Base-by-base conservation (phyloP, 35 echinoderm and acorn worm genomes). In the Ptychodera flava region DNA sequence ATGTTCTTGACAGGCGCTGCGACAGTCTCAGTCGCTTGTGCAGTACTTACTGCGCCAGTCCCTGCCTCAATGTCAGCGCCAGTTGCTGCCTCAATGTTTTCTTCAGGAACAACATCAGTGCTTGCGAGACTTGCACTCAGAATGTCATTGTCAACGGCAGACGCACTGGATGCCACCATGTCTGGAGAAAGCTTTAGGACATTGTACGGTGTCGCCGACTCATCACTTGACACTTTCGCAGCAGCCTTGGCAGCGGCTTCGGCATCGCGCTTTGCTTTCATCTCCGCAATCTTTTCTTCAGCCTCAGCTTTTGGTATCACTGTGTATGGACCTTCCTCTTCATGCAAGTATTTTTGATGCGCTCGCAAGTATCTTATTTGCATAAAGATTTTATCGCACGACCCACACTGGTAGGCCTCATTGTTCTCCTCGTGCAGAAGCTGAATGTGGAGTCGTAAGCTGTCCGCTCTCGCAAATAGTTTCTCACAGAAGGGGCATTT, bases 401-500 rank as follows among this genome's bases (percentile, higher is more conserved):
- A 12, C 6, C 22, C 45, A 64, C 45, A 64, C 22, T 64, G 45
- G 45, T 12, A 64, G 22, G 45, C 45, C 22, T 64, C 45, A 64
- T 64, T 64, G 45, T 64, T 64, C 22, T 64, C 45, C 22, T 6
- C 45, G 22, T 64, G 45, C 6, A 64, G 45, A 6, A 64, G 45
- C 45, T 64, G 45, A 12, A 64, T 64, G 45, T 64, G 45, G 6
- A 64, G 22, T 22, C 45, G 45, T 64, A 64, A 64, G 45, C 45
- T 64, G 22, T 64, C 45, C 6, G 45, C 45, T 64, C 45, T 64
- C 6, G 45, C 45, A 64, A 64, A 64, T 22, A 64, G 22, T 64
- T 64, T 64, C 22, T 64, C 90, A 83, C 95, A 98, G 76, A 92
- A 90, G 80, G 90, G 87, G 84, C 95, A 98, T 38, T 98, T 89